Percentiles rank a stretch among this genome's conserved stretches.
phyloP scores from a whole-genome alignment of 2,888 invertebrate genomes.

The Eupeodes latifasciatus region DNA sequence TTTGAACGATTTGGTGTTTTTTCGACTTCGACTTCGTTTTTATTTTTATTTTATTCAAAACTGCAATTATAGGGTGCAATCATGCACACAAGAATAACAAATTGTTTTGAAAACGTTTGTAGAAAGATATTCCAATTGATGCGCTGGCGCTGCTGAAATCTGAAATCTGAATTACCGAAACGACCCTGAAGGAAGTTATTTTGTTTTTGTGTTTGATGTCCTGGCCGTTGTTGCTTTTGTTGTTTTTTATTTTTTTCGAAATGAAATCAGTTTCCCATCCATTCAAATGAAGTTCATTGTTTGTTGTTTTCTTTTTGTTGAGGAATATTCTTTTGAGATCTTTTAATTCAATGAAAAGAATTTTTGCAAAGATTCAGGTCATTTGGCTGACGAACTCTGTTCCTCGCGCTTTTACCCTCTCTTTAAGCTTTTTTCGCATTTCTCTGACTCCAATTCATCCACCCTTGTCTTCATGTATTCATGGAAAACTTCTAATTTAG shows the following conservation, averaged over 20 bases:
- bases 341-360: slow-evolving; percentile 36
- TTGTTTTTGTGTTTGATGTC: slow-evolving; percentile 7
- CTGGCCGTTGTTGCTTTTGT: neutral
- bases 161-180: slow-evolving; percentile 27
- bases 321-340: slow-evolving; percentile 33
- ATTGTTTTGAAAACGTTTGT: slow-evolving; percentile 51
- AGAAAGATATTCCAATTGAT: slow-evolving; percentile 57
- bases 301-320: neutral
- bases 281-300: slow-evolving; percentile 21
- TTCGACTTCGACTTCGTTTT: neutral
- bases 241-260: neutral
- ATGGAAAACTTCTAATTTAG: slow-evolving; percentile 59
- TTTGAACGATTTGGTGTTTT: slow-evolving; percentile 55
- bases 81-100: slow-evolving; percentile 71
- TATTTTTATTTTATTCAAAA: slow-evolving; percentile 57
- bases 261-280: slow-evolving; percentile 31
- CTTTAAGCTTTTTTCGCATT: too few relatives aligned
- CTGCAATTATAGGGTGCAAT: slow-evolving; percentile 74
- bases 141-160: neutral
- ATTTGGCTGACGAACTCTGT: slow-evolving; percentile 9
- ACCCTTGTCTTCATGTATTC: slow-evolving; percentile 11
- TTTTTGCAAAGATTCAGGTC: slow-evolving; percentile 34
- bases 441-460: neutral
- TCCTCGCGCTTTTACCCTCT: neutral
- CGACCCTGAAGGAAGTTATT: slow-evolving; percentile 4